Conservation (phyloP, 2,797 vertebrate genomes). For the Setipinna tenuifilis region DNA sequence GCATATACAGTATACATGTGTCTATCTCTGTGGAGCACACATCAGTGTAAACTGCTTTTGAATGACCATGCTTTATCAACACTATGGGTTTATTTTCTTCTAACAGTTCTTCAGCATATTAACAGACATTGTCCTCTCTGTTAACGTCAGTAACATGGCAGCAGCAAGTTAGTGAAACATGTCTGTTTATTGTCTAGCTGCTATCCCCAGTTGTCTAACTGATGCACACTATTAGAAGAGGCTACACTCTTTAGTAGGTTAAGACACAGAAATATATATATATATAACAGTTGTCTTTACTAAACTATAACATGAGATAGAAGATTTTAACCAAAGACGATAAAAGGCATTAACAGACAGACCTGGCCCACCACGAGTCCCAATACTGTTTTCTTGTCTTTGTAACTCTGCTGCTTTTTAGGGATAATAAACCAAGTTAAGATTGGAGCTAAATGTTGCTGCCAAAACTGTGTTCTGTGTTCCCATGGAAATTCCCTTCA, state of each 20-base stretch:
- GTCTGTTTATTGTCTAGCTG: background rate
- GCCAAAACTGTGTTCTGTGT: background rate
- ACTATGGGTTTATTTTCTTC: background rate
- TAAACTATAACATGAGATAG: background rate
- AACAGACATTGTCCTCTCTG: background rate
- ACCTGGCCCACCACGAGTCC: background rate
- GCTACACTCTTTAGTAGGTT: background rate
- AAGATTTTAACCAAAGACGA: background rate
- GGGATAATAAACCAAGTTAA: constrained; percentile 6
- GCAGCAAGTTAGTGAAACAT: background rate
- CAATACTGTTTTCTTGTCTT: background rate
- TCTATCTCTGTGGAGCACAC: background rate
- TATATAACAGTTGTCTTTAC: background rate
- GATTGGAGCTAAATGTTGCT: background rate
- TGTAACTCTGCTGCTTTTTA: background rate
- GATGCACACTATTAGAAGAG: background rate
- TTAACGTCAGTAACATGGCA: background rate
- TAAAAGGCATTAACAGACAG: background rate
- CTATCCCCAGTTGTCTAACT: background rate
- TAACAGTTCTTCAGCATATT: background rate
- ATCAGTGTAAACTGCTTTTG: background rate
- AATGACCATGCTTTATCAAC: background rate
- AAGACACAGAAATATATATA: background rate
- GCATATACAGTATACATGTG: background rate
- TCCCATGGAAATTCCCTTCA: constrained; percentile 20